Evolutionary conservation across 2,797 vertebrate species (phyloP).

Genomic region (Knipowitschia caucasica): DNA sequence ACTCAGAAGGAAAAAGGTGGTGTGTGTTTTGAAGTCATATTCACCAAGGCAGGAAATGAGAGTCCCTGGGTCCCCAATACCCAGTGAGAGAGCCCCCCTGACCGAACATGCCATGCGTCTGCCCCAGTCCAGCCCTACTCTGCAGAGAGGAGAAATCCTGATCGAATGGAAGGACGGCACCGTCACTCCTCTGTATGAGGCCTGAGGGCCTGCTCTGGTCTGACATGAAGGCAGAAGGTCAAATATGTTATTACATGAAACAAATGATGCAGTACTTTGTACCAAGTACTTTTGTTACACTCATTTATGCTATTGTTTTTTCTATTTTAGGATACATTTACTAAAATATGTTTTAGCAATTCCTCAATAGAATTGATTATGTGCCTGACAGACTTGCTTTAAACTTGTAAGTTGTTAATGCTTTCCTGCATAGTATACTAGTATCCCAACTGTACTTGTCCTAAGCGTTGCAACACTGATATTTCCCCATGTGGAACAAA

Average conservation of each 20-base stretch:
- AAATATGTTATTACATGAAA: not conserved
- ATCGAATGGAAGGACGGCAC: slow-evolving; percentile 87
- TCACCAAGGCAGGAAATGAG: slow-evolving; percentile 56
- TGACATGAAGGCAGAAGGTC: not conserved
- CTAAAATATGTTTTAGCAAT: too few species aligned
- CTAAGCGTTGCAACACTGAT: too few species aligned
- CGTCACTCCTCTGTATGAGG: slow-evolving; percentile 82
- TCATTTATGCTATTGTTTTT: too few species aligned
- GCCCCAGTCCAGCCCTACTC: slow-evolving; percentile 67
- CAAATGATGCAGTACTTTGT: not conserved
- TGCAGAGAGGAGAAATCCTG: slow-evolving; percentile 81
- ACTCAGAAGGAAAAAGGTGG: slow-evolving; percentile 77
- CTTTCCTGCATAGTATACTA: too few species aligned
- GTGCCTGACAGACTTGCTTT: too few species aligned
- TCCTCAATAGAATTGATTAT: too few species aligned
- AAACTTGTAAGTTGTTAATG: too few species aligned
- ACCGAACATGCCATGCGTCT: slow-evolving; percentile 66
- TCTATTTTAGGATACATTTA: too few species aligned
- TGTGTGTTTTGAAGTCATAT: slow-evolving; percentile 80
- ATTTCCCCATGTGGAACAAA: too few species aligned
- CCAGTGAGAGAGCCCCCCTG: slow-evolving; percentile 63
- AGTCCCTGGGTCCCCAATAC: slow-evolving; percentile 64
- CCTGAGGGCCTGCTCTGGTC: slow-evolving; percentile 22
- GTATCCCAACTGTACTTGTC: too few species aligned
- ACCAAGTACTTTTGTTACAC: not conserved